Percentiles rank a stretch among this genome's conserved stretches.
Conservation (phyloP, 2,113 vertebrate species). For the Ornithorhynchus anatinus region DNA sequence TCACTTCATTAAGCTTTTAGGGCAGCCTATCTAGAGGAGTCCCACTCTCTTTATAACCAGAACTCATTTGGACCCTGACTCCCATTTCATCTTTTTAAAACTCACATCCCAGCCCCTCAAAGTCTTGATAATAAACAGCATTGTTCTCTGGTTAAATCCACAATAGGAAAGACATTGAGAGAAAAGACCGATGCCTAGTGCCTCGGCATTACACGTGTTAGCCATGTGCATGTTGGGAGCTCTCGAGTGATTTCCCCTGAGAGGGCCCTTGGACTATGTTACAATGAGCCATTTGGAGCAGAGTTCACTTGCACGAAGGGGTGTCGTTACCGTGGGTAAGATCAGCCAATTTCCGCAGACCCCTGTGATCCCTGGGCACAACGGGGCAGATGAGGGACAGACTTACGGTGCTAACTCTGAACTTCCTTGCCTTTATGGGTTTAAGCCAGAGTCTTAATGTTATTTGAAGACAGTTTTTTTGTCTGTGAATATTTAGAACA, state of each 20-base stretch:
- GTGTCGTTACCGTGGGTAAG: not conserved
- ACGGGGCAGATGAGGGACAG: conserved; percentile 20
- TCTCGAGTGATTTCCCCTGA: not conserved
- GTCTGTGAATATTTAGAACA: conserved; percentile 81
- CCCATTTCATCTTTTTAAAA: too few species aligned
- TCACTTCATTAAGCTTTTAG: too few species aligned
- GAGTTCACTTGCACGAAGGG: not conserved
- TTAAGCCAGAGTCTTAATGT: conserved; percentile 72
- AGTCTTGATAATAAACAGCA: not conserved
- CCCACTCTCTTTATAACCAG: too few species aligned
- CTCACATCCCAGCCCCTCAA: not conserved
- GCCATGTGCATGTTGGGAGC: not conserved
- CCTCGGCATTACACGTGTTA: not conserved
- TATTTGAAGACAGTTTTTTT: conserved; percentile 67
- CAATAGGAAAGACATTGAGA: not conserved
- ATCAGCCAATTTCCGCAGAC: not conserved
- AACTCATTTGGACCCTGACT: too few species aligned
- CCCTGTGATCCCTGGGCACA: not conserved
- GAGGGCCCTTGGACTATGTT: not conserved
- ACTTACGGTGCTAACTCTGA: conserved; percentile 21
- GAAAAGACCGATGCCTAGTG: not conserved
- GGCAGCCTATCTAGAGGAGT: too few species aligned
- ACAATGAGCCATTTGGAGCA: not conserved
- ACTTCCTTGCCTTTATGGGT: conserved; percentile 66
- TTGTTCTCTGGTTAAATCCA: not conserved